These are phyloP conservation scores for Sorex araneus DNA, from an alignment of 2,113 vertebrate genomes.

Conservation along the genomic window DNA sequence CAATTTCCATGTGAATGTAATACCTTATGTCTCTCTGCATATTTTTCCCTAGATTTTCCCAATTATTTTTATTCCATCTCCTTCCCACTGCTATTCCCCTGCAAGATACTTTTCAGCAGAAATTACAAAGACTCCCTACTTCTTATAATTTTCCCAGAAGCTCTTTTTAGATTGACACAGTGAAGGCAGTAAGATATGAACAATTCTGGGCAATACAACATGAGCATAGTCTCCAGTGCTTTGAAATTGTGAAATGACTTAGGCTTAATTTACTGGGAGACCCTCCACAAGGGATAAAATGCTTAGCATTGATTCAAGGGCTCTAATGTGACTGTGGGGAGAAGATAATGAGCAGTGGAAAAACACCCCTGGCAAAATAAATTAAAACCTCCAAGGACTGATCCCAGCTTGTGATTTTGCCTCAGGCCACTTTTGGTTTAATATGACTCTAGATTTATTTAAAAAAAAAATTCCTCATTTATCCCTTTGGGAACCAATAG, in stretches of 20 bases:
- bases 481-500: neutral
- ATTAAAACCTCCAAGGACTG: slow-evolving; percentile 22
- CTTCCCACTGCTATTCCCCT: neutral
- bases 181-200: slow-evolving; percentile 16
- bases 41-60: neutral
- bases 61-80: neutral
- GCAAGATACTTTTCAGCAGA: neutral
- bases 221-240: neutral
- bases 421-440: neutral
- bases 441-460: neutral
- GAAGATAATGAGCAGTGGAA: slow-evolving; percentile 50
- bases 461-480: neutral
- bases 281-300: neutral
- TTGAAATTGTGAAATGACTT: slow-evolving; percentile 15
- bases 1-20: neutral
- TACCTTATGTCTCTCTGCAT: neutral
- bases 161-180: neutral
- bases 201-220: neutral
- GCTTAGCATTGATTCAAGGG: neutral
- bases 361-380: slow-evolving; percentile 55
- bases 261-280: slow-evolving; percentile 27
- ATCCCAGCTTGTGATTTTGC: slow-evolving; percentile 14
- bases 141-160: neutral
- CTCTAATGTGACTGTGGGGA: neutral
- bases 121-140: neutral